A percentile compares a stretch with the other conserved stretches of the same genome.
Conservation (phyloP, 1,140 invertebrate genomes). For the Psilanteris sp. region DNA sequence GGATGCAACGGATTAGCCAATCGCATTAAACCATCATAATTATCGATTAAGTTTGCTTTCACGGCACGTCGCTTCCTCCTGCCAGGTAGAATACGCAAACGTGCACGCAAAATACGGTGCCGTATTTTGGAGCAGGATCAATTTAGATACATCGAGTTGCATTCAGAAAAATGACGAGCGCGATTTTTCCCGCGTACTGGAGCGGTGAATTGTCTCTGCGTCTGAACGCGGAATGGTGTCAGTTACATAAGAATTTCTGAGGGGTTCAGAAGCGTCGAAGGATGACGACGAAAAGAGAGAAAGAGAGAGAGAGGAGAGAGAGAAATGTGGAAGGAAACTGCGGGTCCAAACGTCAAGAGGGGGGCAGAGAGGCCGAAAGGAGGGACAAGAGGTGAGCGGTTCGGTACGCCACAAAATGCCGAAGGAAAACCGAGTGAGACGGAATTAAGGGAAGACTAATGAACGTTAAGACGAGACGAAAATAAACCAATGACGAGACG, state of each 20-base stretch:
- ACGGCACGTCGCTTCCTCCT: neutral
- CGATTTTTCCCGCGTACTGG: constrained; percentile 59
- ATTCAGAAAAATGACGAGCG: constrained; percentile 26
- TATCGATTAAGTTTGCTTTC: constrained; percentile 38
- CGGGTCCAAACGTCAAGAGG: constrained; percentile 6
- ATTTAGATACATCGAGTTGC: constrained; percentile 19
- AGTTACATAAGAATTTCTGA: constrained; percentile 78
- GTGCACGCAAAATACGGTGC: neutral
- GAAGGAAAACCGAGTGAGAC: constrained; percentile 50
- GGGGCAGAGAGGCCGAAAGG: constrained; percentile 33
- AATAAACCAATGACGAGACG: constrained; percentile 68
- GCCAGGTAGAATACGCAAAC: neutral
- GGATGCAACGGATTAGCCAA: constrained; percentile 71
- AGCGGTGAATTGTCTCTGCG: constrained; percentile 74
- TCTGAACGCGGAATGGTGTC: constrained; percentile 74
- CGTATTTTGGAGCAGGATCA: neutral
- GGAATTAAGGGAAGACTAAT: constrained; percentile 65
- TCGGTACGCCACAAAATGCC: constrained; percentile 43
- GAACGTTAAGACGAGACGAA: constrained; percentile 66
- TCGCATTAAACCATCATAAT: constrained; percentile 64
- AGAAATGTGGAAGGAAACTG: constrained; percentile 57
- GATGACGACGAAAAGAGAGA: constrained; percentile 66
- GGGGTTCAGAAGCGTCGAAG: constrained; percentile 73
- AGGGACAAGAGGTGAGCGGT: constrained; percentile 53
- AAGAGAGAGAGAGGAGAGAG: constrained; percentile 48